phyloP scores from a whole-genome alignment of 2,888 invertebrate species.

The Eilema depressum region DNA sequence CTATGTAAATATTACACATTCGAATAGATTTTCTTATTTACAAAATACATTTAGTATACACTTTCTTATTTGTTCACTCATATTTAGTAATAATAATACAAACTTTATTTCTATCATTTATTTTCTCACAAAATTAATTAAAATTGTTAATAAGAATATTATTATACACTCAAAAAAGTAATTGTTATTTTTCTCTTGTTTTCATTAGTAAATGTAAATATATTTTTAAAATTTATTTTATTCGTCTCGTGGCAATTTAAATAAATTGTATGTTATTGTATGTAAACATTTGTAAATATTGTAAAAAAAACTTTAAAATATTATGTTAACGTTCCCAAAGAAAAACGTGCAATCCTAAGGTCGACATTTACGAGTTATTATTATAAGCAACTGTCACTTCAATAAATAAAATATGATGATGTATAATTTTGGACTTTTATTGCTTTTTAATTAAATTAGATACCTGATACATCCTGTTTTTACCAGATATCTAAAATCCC shows the following conservation, averaged over 20 bases:
- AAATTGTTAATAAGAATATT: conserved; percentile 21
- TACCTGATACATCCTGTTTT: background rate
- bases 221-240: conserved; percentile 44
- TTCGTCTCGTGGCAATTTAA: conserved; percentile 49
- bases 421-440: conserved; percentile 54
- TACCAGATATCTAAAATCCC: too few relatives aligned
- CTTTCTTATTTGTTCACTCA: background rate
- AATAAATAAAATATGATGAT: conserved; percentile 74
- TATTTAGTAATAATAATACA: background rate
- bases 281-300: conserved; percentile 56
- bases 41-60: background rate
- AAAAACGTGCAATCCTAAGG: conserved; percentile 82
- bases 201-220: conserved; percentile 46
- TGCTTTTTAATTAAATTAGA: conserved; percentile 22
- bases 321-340: conserved; percentile 77
- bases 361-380: conserved; percentile 68
- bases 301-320: conserved; percentile 49
- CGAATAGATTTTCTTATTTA: conserved; percentile 8
- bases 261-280: conserved; percentile 41
- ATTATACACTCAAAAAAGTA: conserved; percentile 26
- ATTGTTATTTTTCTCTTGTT: conserved; percentile 35
- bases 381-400: conserved; percentile 76
- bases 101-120: background rate
- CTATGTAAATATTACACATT: background rate
- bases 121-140: conserved; percentile 6